Percentiles rank a stretch among this genome's conserved stretches.
Conservation (phyloP, 2,888 invertebrate species). For the Lepas anatifera region DNA sequence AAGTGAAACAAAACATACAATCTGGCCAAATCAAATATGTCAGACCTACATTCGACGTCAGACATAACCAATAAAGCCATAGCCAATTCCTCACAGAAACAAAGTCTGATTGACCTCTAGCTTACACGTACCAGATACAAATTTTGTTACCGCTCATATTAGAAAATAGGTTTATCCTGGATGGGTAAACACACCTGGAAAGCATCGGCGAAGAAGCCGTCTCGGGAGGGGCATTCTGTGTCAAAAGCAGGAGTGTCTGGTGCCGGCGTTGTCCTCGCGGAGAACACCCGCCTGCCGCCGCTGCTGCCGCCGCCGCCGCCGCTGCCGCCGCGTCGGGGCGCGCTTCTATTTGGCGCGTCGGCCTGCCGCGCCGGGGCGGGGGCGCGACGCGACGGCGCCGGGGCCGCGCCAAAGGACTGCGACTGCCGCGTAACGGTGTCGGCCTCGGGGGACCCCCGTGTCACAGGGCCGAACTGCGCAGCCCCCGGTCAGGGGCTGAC, state of each 20-base stretch:
- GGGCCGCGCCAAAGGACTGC: too few relatives aligned
- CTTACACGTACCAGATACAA: not conserved
- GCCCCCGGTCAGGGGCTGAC: not conserved
- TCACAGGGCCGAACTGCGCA: not conserved
- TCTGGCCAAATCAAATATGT: too few relatives aligned
- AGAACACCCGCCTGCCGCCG: not conserved
- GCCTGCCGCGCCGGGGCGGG: not conserved
- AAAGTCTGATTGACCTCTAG: not conserved
- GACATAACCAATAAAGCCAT: not conserved
- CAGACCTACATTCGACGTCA: too few relatives aligned
- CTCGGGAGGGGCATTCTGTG: constrained; percentile 57
- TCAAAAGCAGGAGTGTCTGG: constrained; percentile 17
- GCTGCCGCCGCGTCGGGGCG: too few relatives aligned
- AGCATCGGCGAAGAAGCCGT: constrained; percentile 71
- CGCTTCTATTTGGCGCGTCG: too few relatives aligned
- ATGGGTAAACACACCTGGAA: constrained; percentile 42
- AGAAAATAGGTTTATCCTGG: not conserved
- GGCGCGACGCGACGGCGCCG: too few relatives aligned
- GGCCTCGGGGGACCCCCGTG: not conserved
- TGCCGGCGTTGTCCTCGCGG: not conserved
- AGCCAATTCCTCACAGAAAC: not conserved
- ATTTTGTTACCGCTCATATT: not conserved
- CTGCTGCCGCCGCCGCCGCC: too few relatives aligned
- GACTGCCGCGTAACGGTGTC: too few relatives aligned
- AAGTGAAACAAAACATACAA: too few relatives aligned